These are phyloP conservation scores for Oxyura jamaicensis DNA, from an alignment of 2,113 vertebrate genomes.

Conservation along the genomic window DNA sequence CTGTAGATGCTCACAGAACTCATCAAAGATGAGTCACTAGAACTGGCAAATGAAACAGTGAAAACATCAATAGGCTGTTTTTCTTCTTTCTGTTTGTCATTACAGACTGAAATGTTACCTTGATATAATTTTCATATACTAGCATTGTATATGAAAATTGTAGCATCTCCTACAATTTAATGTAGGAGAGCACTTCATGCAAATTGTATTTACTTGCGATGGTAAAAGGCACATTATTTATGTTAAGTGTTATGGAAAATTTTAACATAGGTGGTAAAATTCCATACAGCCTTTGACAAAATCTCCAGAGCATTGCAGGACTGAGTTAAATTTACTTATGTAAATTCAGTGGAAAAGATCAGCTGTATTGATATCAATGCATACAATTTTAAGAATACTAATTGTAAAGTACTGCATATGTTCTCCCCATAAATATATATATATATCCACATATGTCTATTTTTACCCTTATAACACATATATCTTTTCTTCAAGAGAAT, in stretches of 20 bases:
- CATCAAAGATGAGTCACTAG: not conserved
- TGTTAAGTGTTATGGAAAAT: not conserved
- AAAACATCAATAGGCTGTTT: not conserved
- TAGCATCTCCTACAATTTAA: not conserved
- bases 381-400: not conserved
- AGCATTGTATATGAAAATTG: not conserved
- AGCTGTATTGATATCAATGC: not conserved
- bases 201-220: not conserved
- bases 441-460: not conserved
- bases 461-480: not conserved
- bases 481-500: not conserved
- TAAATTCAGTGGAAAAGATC: conserved; percentile 16
- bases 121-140: not conserved
- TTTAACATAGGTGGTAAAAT: not conserved
- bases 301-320: not conserved
- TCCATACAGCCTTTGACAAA: not conserved
- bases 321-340: not conserved
- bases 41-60: not conserved
- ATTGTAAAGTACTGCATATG: not conserved
- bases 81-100: not conserved
- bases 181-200: not conserved
- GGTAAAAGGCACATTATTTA: not conserved
- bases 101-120: not conserved
- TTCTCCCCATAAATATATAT: not conserved
- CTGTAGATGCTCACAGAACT: not conserved